Base-by-base conservation (phyloP, 2,888 invertebrate genomes). In the Plemyria rubiginata region DNA sequence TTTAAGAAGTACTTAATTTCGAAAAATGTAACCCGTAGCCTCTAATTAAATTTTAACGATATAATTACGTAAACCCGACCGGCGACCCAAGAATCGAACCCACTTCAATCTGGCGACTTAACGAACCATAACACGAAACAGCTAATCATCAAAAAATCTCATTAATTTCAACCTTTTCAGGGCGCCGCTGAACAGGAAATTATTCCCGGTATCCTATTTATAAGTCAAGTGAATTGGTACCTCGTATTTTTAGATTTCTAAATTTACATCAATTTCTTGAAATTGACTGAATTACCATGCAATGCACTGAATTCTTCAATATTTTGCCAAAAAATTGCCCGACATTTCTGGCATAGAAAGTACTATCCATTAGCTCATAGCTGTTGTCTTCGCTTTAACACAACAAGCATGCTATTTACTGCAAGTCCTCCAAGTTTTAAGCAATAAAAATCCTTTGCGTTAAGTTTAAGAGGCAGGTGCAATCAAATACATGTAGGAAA, bases 131-230 rank as follows among this genome's bases (percentile, higher is more conserved):
- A 62, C 57, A 51, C 48, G 62, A 62, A 63, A 68, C 68, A 67
- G 62, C 65, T 68, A 62, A 70, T 70, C 60, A 67, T 67, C 62
- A 65, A 56, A 68, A 66, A 64, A 57, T 51, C 57, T 61, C 60
- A 65, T 65, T 65, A 65, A 65, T 65, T 63, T 59, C 13, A 65
- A 57, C 65, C 60, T 65, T 63, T 65, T 54, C 46, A 28, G 53
- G 51, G 54, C 46, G 52, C 36, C 46, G 41, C 55, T 45, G 52
- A 49, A 13, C 62, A 56, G 65, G 60, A 65, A 60, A 65, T 65
- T 60, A 61, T 40, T 50, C 38, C 48, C 52, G 49, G 8, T 40
- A 40, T 45, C 16, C 8, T 45, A 11, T 8, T 38, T 38, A 11
- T 11, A 45, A 45, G 45, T 45, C 45, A 43, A 41, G 43, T 8